These are phyloP conservation scores for Myrmophylax atrothorax DNA, from an alignment of 2,113 vertebrate species.

Conservation along the genomic window DNA sequence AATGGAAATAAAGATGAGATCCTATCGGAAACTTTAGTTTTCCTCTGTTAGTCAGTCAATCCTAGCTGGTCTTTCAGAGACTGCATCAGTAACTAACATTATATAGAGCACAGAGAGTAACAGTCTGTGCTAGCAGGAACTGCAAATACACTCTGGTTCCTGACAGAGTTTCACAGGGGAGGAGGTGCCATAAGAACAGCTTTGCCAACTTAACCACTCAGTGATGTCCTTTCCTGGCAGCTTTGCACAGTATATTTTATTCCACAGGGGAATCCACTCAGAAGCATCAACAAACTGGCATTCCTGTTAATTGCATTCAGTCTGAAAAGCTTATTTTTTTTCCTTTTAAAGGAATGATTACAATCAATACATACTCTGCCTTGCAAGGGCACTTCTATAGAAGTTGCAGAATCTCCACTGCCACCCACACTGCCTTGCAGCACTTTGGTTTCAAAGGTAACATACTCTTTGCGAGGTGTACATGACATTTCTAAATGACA, in stretches of 20 bases:
- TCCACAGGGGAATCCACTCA: not conserved
- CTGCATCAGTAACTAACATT: not conserved
- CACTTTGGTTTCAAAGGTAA: not conserved
- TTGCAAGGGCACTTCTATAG: not conserved
- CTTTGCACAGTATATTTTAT: not conserved
- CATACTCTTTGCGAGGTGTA: not conserved
- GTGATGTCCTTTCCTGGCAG: not conserved
- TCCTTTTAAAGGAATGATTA: not conserved
- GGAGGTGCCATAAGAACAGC: not conserved
- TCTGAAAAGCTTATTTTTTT: not conserved
- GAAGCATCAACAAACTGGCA: not conserved
- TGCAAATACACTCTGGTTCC: not conserved
- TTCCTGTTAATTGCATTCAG: not conserved
- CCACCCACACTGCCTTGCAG: not conserved
- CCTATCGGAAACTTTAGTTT: not conserved
- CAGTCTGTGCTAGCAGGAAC: not conserved
- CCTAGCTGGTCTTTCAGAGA: not conserved
- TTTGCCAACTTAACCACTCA: not conserved
- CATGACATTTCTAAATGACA: conserved; percentile 1
- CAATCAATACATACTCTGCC: not conserved
- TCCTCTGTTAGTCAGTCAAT: not conserved
- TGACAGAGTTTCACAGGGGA: not conserved
- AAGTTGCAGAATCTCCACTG: not conserved
- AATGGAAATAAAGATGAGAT: not conserved
- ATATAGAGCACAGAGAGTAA: not conserved